Conservation (phyloP, 2,113 vertebrate species). For the Centropristis striata region DNA sequence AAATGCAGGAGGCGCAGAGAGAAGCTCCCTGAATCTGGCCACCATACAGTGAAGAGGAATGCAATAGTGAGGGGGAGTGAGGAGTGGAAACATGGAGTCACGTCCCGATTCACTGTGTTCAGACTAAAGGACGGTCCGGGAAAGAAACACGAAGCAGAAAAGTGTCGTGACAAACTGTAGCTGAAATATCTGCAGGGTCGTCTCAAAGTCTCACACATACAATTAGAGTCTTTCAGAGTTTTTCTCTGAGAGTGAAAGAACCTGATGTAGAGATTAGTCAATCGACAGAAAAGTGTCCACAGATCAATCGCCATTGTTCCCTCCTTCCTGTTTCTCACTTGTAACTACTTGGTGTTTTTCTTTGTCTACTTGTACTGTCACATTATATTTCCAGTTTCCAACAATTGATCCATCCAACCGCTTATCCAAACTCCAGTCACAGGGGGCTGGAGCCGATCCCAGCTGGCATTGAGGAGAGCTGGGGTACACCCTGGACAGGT, state of each 20-base stretch:
- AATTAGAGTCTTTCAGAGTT: background rate
- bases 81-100: constrained; percentile 64
- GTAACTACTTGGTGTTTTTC: background rate
- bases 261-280: too few species aligned
- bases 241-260: too few species aligned
- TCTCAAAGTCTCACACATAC: background rate
- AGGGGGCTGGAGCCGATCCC: too few species aligned
- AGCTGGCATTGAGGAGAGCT: too few species aligned
- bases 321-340: background rate
- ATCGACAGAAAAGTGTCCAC: background rate
- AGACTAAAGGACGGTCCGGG: constrained; percentile 3
- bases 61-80: constrained; percentile 56
- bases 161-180: background rate
- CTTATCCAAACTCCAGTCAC: too few species aligned
- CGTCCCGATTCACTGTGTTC: constrained; percentile 34
- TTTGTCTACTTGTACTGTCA: background rate
- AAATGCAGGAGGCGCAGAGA: constrained; percentile 63
- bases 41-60: constrained; percentile 69
- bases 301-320: background rate
- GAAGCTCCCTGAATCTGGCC: constrained; percentile 74
- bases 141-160: constrained; percentile 6
- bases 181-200: background rate
- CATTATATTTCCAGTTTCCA: background rate
- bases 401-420: too few species aligned
- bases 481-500: too few species aligned